Conservation (phyloP, 2,113 vertebrate species). For the Poeciliopsis occidentalis region DNA sequence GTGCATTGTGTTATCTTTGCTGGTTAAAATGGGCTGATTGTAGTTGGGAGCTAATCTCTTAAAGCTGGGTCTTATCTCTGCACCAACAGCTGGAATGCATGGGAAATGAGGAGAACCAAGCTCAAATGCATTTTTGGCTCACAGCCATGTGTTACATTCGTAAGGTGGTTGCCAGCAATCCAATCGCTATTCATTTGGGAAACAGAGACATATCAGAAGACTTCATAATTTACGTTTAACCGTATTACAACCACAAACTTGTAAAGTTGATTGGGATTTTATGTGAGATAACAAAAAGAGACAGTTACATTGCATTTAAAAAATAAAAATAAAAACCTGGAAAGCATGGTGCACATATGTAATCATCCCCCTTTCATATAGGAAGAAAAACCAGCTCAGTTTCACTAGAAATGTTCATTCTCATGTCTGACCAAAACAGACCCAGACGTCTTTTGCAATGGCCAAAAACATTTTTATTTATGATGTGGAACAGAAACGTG, state of each 20-base stretch:
- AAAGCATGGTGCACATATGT: not conserved
- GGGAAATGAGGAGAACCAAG: conserved; percentile 53
- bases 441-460: not conserved
- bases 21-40: conserved; percentile 31
- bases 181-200: conserved; percentile 24
- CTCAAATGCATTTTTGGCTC: conserved; percentile 51
- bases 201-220: not conserved
- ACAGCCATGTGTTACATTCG: conserved; percentile 32
- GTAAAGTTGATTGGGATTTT: not conserved
- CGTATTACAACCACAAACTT: not conserved
- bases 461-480: not conserved
- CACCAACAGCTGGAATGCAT: conserved; percentile 69
- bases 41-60: conserved; percentile 49
- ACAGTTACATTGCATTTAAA: not conserved
- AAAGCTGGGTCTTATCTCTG: conserved; percentile 62
- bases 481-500: not conserved
- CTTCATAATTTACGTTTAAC: not conserved
- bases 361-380: not conserved
- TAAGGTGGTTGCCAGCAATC: conserved; percentile 46
- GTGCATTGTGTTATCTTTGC: conserved; percentile 40
- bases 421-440: not conserved
- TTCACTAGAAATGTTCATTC: not conserved
- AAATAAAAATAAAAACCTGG: not conserved
- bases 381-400: not conserved
- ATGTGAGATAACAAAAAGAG: not conserved